phyloP scores from a whole-genome alignment of 2,113 vertebrate genomes.

The Mesocricetus auratus region DNA sequence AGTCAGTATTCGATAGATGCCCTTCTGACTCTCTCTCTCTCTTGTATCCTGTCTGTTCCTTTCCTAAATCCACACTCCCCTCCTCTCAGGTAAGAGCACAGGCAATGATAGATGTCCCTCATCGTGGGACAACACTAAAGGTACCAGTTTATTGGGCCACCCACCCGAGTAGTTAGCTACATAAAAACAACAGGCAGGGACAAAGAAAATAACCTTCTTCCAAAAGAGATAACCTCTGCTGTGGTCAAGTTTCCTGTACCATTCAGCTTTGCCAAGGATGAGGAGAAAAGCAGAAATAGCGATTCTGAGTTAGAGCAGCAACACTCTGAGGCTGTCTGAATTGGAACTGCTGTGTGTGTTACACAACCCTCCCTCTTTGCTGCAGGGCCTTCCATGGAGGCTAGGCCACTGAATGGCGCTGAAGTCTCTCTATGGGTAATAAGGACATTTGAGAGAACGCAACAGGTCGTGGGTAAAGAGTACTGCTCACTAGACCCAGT shows the following conservation, averaged over 20 bases:
- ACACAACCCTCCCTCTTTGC: not conserved
- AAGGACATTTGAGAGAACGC: not conserved
- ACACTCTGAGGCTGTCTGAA: not conserved
- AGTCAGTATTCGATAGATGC: too few species aligned
- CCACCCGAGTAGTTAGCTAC: not conserved
- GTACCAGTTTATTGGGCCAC: not conserved
- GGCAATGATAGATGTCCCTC: too few species aligned
- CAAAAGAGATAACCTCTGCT: not conserved
- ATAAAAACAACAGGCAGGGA: not conserved
- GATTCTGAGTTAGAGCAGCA: not conserved
- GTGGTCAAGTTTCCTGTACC: not conserved
- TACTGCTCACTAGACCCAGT: not conserved
- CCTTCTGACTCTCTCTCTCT: too few species aligned
- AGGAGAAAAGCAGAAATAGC: not conserved
- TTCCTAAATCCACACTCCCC: too few species aligned
- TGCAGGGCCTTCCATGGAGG: not conserved
- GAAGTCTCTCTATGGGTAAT: not conserved
- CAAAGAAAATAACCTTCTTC: not conserved
- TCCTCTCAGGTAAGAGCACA: too few species aligned
- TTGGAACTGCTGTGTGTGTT: not conserved
- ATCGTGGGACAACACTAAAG: too few species aligned
- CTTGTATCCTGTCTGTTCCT: too few species aligned
- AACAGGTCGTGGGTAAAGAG: not conserved
- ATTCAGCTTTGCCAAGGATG: not conserved
- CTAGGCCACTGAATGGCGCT: not conserved